Base-by-base conservation (phyloP, 2,888 invertebrate genomes). In the Acronicta aceris region DNA sequence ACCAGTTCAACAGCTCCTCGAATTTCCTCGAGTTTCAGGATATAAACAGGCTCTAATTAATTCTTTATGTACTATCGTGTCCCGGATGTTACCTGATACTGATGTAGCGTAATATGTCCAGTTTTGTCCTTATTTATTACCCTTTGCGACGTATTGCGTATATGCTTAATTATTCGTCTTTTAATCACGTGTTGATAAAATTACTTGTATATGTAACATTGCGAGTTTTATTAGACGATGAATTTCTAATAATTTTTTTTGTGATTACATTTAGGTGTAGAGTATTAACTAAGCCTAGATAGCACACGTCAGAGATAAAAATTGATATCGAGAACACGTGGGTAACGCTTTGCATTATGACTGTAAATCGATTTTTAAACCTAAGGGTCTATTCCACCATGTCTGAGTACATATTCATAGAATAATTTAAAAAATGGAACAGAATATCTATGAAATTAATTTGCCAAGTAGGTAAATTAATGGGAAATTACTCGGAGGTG, bases 1-100 rank as follows among this genome's bases (percentile, higher is more conserved):
- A 83, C 80, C 75, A 61, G 85, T 83, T 79, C 76, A 82, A 85
- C 84, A 75, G 73, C 82, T 83, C 79, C 74, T 82, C 71, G 83
- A 82, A 85, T 87, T 89, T 90, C 89, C 88, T 91, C 76, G 79
- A 81, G 68, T 64, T 81, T 81, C 86, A 89, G 91, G 90, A 89
- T 86, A 80, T 79, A 87, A 89, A 89, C 89, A 79, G 83, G 89
- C 83, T 88, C 62, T 66, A 66, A 82, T 81, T 87, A 85, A 83
- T 83, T 81, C 67, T 79, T 65, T 67, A 69, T 70, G 70, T 78
- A 83, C 78, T 54, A 70, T 78, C 81, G 70, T 80, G 81, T 86
- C 83, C 86, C 87, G 86, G 88, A 90, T 78, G 63, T 76, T 61
- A 64, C 54, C 65, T 65, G 75, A 69, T 70, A 60, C 65, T 65